These are phyloP conservation scores for Sciurus niger DNA, from an alignment of 2,113 vertebrate genomes.

Conservation along the genomic window DNA sequence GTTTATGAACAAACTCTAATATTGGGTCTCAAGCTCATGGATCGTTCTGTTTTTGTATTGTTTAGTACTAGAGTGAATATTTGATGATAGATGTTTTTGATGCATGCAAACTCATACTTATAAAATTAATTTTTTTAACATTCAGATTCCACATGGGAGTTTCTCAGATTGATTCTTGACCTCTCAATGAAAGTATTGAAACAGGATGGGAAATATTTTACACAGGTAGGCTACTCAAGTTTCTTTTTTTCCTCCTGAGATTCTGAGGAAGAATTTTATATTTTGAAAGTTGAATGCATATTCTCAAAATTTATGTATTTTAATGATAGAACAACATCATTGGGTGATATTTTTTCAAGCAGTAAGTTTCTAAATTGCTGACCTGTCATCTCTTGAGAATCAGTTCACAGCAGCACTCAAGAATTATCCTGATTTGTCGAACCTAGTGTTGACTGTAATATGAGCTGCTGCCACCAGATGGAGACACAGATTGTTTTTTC, in stretches of 20 bases:
- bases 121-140: constrained; percentile 53
- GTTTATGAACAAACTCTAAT: neutral
- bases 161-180: constrained; percentile 97
- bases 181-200: constrained; percentile 98
- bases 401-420: neutral
- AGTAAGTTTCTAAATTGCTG: neutral
- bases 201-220: constrained; percentile 97
- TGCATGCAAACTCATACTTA: neutral
- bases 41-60: neutral
- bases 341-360: neutral
- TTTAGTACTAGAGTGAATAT: constrained; percentile 6
- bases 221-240: constrained; percentile 91
- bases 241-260: neutral
- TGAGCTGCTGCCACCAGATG: constrained; percentile 81
- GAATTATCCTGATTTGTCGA: neutral
- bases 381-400: neutral
- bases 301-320: neutral
- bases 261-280: neutral
- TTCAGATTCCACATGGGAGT: constrained; percentile 98
- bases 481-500: constrained; percentile 74
- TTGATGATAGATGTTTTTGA: constrained; percentile 15
- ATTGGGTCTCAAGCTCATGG: neutral
- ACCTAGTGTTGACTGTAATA: constrained; percentile 58
- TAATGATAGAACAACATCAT: neutral
- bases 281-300: constrained; percentile 19